Evolutionary conservation across 2,113 vertebrate species (phyloP).

Genomic region (Burhinus oedicnemus): DNA sequence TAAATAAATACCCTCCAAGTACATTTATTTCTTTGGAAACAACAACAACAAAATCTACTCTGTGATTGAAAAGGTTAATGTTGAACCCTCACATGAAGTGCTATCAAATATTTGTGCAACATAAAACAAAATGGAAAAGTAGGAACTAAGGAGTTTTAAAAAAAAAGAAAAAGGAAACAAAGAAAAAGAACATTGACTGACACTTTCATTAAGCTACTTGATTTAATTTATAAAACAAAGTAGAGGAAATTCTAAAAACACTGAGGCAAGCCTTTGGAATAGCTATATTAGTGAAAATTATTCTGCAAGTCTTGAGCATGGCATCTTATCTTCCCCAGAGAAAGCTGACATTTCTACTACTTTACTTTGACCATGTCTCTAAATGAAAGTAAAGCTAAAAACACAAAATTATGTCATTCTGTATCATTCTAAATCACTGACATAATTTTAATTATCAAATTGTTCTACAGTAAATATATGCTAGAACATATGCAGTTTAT

Average conservation of each 20-base stretch:
- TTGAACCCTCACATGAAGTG: background rate
- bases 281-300: background rate
- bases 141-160: background rate
- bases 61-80: background rate
- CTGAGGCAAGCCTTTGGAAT: background rate
- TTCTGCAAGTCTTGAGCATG: background rate
- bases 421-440: background rate
- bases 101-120: background rate
- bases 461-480: background rate
- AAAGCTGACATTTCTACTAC: background rate
- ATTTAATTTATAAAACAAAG: background rate
- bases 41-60: background rate
- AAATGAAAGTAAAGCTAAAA: background rate
- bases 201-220: background rate
- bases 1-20: background rate
- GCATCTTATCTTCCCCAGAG: background rate
- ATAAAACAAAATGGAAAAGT: background rate
- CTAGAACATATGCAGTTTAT: background rate
- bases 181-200: background rate
- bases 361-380: slow-evolving; percentile 18
- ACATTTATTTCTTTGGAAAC: background rate
- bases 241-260: background rate
- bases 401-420: background rate
- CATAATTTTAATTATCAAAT: slow-evolving; percentile 26
- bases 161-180: background rate